Percentiles rank a stretch among this genome's conserved stretches.
Evolutionary conservation across 2,888 invertebrate genomes (phyloP).

Genomic region (Operophtera brumata): DNA sequence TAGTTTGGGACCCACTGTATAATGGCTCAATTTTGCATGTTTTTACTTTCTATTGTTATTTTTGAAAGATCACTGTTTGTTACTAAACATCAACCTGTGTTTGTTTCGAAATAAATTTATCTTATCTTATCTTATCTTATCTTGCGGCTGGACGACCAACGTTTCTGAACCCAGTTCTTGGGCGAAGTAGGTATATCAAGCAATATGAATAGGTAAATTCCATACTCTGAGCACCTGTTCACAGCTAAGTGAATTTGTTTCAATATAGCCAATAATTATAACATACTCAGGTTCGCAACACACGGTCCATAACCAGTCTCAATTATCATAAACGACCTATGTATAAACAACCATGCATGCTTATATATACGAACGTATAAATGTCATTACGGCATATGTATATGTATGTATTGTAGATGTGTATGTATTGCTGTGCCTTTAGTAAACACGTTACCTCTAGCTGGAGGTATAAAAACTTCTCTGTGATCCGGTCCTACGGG

Average conservation of each 20-base stretch:
- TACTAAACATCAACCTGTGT: no score
- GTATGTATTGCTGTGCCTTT: constrained; percentile 42
- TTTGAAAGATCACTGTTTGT: no score
- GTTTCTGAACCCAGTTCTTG: no score
- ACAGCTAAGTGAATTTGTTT: background rate
- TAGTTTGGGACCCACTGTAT: no score
- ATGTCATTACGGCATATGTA: background rate
- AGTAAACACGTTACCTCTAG: constrained; percentile 68
- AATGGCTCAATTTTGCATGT: no score
- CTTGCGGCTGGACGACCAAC: no score
- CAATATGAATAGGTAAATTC: background rate
- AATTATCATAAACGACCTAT: background rate
- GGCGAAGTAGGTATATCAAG: no score
- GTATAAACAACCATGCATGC: no score
- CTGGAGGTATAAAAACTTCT: constrained; percentile 72
- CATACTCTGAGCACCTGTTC: background rate
- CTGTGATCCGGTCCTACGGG: constrained; percentile 73
- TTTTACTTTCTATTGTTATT: no score
- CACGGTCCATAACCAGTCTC: background rate
- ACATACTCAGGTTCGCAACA: background rate
- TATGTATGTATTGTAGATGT: background rate
- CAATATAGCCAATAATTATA: background rate
- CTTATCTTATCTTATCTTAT: no score
- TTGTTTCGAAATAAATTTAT: no score
- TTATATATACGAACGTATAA: constrained; percentile 18